Conservation (phyloP, 1,140 invertebrate genomes). For the Macrocentrus cingulum region DNA sequence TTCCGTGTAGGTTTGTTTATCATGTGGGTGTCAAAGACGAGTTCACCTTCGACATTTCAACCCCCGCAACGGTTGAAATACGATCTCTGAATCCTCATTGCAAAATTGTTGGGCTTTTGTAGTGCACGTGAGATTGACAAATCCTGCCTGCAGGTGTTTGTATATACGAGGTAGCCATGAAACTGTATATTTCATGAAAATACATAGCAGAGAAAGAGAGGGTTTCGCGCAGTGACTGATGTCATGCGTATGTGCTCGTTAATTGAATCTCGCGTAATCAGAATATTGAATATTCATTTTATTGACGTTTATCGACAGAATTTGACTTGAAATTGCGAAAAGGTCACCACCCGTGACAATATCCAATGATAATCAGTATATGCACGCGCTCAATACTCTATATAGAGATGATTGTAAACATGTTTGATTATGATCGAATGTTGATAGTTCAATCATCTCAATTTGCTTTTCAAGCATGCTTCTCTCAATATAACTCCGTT, state of each 20-base stretch:
- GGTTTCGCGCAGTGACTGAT: no score
- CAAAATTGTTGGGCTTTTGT: background rate
- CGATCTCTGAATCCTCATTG: background rate
- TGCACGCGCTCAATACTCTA: background rate
- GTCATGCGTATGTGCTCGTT: background rate
- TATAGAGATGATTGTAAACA: slow-evolving; percentile 2
- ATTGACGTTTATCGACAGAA: background rate
- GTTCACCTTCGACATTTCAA: slow-evolving; percentile 19
- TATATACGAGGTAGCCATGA: background rate
- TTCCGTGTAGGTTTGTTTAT: background rate
- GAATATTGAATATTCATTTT: slow-evolving; percentile 17
- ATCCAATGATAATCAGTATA: no score
- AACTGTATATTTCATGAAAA: background rate
- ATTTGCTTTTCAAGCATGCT: background rate
- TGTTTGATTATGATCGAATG: background rate
- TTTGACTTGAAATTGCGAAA: background rate
- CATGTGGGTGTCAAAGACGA: slow-evolving; percentile 8
- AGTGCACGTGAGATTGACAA: background rate
- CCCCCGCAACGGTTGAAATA: background rate
- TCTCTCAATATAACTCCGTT: no score
- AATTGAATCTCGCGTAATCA: slow-evolving; percentile 20
- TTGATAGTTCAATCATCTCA: background rate
- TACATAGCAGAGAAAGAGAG: background rate
- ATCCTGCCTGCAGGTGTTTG: background rate
- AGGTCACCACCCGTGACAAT: background rate